Evolutionary conservation across 2,113 vertebrate genomes (phyloP).

Genomic region (Melanocharis versteri): DNA sequence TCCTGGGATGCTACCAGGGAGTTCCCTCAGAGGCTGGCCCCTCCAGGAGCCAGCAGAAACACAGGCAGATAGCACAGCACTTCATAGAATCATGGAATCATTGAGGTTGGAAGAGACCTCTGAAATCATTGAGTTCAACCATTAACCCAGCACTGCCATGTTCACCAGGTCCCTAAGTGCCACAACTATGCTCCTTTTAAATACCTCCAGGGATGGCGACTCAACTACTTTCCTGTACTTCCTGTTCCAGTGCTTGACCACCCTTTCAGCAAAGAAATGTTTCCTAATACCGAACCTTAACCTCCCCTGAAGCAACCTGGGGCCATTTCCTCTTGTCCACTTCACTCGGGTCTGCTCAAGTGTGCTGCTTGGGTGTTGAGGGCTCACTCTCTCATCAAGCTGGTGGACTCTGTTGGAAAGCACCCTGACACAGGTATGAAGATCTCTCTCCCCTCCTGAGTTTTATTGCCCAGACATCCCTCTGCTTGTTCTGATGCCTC

Average conservation of each 20-base stretch:
- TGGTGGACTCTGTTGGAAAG: background rate
- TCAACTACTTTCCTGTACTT: background rate
- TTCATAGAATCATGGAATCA: background rate
- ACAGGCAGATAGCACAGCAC: background rate
- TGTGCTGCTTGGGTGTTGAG: accelerated
- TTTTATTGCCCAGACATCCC: background rate
- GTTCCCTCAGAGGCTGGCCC: background rate
- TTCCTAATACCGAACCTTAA: background rate
- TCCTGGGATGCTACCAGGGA: background rate
- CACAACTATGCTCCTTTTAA: background rate
- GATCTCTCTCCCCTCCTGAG: background rate
- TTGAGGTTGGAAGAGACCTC: background rate
- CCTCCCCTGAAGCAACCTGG: background rate
- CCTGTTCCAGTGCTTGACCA: background rate
- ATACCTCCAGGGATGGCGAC: too few species aligned
- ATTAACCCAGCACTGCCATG: background rate
- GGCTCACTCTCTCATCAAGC: background rate
- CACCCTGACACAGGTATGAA: background rate
- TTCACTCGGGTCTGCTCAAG: background rate
- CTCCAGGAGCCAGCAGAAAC: background rate
- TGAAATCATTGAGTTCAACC: background rate
- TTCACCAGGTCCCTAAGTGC: background rate
- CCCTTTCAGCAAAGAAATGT: background rate
- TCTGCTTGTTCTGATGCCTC: background rate
- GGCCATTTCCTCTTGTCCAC: background rate